Percentiles rank a stretch among this genome's conserved stretches.
phyloP scores from a whole-genome alignment of 2,888 invertebrate genomes.

The Dolichomitus sp. region DNA sequence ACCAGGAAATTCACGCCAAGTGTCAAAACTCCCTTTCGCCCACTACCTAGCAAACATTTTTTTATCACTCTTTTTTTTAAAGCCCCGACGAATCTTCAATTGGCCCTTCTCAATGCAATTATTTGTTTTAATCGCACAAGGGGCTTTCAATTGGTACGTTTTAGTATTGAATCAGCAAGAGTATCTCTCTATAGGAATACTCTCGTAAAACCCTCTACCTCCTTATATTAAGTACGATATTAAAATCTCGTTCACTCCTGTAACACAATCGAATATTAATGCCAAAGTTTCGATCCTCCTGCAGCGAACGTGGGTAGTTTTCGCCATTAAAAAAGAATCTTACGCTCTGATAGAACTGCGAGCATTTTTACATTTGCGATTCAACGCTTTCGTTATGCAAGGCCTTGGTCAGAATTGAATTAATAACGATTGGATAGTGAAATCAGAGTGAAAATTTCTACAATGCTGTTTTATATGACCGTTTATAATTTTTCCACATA shows the following conservation, averaged over 20 bases:
- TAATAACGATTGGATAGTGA: background rate
- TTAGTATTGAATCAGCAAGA: slow-evolving; percentile 9
- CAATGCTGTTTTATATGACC: background rate
- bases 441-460: background rate
- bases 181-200: background rate
- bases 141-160: background rate
- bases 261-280: slow-evolving; percentile 32
- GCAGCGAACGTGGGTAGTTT: background rate
- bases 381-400: background rate
- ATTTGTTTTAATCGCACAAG: slow-evolving; percentile 3
- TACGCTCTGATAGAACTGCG: background rate
- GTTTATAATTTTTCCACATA: background rate
- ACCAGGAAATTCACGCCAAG: slow-evolving; percentile 51
- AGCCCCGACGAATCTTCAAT: background rate
- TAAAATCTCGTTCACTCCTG: slow-evolving; percentile 20
- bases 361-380: background rate
- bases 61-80: background rate
- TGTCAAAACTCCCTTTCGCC: slow-evolving; percentile 59
- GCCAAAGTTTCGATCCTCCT: background rate
- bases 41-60: slow-evolving; percentile 11
- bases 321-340: slow-evolving; percentile 1
- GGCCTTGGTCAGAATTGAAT: background rate
- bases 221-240: slow-evolving; percentile 18
- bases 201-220: slow-evolving; percentile 7
- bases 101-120: background rate